Conservation (phyloP, 2,888 invertebrate species). For the Augochlorella aurata region DNA sequence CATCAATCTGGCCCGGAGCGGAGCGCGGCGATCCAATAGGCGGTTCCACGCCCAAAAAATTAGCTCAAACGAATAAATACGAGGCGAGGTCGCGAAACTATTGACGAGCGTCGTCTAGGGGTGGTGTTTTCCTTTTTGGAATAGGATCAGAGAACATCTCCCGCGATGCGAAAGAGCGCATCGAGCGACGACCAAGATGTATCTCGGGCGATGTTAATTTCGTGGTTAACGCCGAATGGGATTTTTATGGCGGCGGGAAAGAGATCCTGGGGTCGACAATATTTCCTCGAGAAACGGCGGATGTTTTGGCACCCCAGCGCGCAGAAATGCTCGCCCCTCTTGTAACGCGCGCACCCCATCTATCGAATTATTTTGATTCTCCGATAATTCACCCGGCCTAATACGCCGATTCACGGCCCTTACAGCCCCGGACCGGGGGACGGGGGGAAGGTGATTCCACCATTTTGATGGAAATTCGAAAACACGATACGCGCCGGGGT, state of each 20-base stretch:
- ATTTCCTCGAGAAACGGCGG: slow-evolving; percentile 59
- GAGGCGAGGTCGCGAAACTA: slow-evolving; percentile 55
- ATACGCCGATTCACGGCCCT: slow-evolving; percentile 69
- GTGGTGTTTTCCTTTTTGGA: background rate
- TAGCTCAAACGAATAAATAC: slow-evolving; percentile 72
- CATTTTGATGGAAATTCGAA: slow-evolving; percentile 70
- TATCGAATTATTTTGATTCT: slow-evolving; percentile 81
- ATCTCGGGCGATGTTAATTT: background rate
- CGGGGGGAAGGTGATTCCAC: slow-evolving; percentile 54
- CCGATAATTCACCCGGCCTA: slow-evolving; percentile 79
- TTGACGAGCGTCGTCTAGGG: slow-evolving; percentile 38
- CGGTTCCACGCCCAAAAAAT: slow-evolving; percentile 72
- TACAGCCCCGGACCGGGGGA: slow-evolving; percentile 4
- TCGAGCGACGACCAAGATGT: background rate
- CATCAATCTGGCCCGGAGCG: slow-evolving; percentile 75
- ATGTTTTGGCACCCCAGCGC: slow-evolving; percentile 73
- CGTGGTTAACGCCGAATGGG: background rate
- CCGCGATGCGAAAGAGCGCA: too few relatives aligned
- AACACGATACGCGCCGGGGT: slow-evolving; percentile 40
- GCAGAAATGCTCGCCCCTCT: slow-evolving; percentile 70
- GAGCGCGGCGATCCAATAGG: slow-evolving; percentile 69
- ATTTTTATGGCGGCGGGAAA: slow-evolving; percentile 11
- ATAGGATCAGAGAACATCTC: background rate
- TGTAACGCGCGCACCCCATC: slow-evolving; percentile 73
- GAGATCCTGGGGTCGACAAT: slow-evolving; percentile 59